Percentiles rank a stretch among this genome's conserved stretches.
phyloP scores from a whole-genome alignment of 92 coral and sea anemone species.

The Paragorgia papillata region DNA sequence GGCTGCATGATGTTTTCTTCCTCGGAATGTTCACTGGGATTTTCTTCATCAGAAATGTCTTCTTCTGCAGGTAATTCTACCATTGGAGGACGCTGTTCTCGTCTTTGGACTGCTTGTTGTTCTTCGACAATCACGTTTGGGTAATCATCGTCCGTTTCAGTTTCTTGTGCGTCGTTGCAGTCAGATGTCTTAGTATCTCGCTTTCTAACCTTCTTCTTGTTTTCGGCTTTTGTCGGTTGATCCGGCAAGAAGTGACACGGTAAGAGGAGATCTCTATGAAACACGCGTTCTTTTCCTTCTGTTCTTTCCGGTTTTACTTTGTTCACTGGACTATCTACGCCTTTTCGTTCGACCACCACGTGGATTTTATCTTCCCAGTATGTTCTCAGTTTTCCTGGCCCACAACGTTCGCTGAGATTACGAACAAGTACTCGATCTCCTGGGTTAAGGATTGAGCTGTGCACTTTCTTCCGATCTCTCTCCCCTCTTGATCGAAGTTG shows the following conservation, averaged over 20 bases:
- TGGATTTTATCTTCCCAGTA: conserved; percentile 8
- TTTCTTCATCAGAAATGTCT: conserved; percentile 11
- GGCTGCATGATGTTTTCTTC: background rate
- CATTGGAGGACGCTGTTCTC: conserved; percentile 19
- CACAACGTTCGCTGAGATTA: background rate
- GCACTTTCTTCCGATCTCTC: conserved; percentile 25
- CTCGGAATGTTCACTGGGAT: too few relatives aligned
- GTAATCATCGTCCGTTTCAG: conserved; percentile 29
- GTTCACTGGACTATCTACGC: conserved; percentile 15
- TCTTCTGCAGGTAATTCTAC: conserved; percentile 11
- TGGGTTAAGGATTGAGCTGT: conserved; percentile 4
- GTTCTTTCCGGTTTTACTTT: conserved; percentile 5
- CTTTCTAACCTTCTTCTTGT: conserved; percentile 5
- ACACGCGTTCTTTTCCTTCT: conserved; percentile 11
- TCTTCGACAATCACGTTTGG: conserved; percentile 23
- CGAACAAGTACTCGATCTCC: background rate
- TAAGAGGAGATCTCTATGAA: background rate
- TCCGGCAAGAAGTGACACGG: conserved; percentile 11
- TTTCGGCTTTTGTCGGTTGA: conserved; percentile 20
- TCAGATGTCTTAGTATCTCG: conserved; percentile 3
- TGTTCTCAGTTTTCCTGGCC: conserved; percentile 5
- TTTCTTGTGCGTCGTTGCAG: conserved; percentile 1
- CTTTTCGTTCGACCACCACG: conserved; percentile 19
- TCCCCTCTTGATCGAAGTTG: conserved; percentile 30
- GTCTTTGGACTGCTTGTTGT: conserved; percentile 2